Evolutionary conservation across 2,113 vertebrate genomes (phyloP).

Genomic region (Perognathus longimembris): DNA sequence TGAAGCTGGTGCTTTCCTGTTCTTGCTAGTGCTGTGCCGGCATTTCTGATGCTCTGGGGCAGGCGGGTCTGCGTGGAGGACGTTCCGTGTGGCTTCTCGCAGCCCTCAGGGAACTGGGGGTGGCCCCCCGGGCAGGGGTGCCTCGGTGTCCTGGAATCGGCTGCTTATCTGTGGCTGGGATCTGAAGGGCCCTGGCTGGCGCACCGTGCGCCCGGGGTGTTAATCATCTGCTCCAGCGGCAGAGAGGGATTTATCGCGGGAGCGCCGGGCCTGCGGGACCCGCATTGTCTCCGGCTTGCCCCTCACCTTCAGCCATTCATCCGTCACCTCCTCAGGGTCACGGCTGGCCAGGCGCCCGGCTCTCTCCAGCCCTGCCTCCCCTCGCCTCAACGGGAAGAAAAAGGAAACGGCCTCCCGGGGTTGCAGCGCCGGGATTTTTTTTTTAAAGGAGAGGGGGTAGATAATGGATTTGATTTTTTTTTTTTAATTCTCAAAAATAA

Average conservation of each 20-base stretch:
- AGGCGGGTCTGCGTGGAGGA: neutral
- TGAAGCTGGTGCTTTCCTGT: neutral
- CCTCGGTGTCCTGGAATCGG: neutral
- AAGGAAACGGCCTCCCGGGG: neutral
- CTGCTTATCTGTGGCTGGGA: neutral
- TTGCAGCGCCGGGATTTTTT: too few relatives aligned
- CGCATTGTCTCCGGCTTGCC: conserved; percentile 85
- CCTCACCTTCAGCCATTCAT: conserved; percentile 85
- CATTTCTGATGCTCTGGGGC: neutral
- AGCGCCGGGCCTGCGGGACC: conserved; percentile 83
- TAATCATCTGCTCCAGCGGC: conserved; percentile 83
- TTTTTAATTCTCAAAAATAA: neutral
- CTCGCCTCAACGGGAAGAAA: conserved; percentile 63
- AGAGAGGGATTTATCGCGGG: conserved; percentile 84
- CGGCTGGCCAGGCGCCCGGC: too few relatives aligned
- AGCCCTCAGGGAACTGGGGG: too few relatives aligned
- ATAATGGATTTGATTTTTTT: conserved; percentile 54
- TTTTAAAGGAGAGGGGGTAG: neutral
- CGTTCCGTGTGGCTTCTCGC: neutral
- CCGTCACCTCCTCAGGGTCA: conserved; percentile 83
- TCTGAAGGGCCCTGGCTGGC: conserved; percentile 37
- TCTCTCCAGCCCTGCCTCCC: conserved; percentile 57
- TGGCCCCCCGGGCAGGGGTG: too few relatives aligned
- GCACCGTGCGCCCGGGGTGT: conserved; percentile 67
- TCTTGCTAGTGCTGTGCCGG: neutral